Conservation (phyloP, 2,888 invertebrate species). For the Agrenia bidenticulata region DNA sequence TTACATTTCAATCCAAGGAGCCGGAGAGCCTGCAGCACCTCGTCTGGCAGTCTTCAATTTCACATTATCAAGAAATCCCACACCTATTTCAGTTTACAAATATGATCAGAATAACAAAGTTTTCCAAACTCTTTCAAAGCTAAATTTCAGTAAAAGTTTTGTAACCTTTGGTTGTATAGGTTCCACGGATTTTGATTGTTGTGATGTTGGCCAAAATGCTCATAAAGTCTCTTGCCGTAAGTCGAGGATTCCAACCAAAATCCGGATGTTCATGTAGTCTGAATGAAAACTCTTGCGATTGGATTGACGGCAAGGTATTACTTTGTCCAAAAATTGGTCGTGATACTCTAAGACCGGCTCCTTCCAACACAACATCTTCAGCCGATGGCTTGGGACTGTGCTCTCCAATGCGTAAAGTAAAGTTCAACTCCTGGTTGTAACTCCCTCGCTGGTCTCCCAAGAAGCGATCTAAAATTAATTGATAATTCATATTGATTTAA, state of each 20-base stretch:
- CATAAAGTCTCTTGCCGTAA: conserved; percentile 85
- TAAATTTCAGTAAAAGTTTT: not conserved
- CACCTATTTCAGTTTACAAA: conserved; percentile 57
- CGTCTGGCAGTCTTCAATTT: conserved; percentile 83
- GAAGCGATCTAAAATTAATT: conserved; percentile 68
- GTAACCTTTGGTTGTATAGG: conserved; percentile 75
- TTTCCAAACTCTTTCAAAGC: not conserved
- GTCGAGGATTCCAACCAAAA: conserved; percentile 91
- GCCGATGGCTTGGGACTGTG: conserved; percentile 76
- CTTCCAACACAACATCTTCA: conserved; percentile 87
- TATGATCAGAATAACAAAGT: too few species aligned
- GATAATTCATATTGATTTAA: not conserved
- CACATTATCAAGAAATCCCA: conserved; percentile 87
- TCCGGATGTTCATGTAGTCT: conserved; percentile 86
- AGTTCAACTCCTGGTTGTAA: conserved; percentile 89
- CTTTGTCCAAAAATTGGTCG: conserved; percentile 90
- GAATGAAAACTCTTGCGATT: conserved; percentile 78
- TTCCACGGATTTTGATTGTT: conserved; percentile 88
- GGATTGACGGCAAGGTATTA: conserved; percentile 74
- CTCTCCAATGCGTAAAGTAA: conserved; percentile 84
- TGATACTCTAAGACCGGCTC: conserved; percentile 76
- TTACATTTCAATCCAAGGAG: conserved; percentile 91
- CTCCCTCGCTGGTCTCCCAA: conserved; percentile 87
- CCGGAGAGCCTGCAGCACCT: conserved; percentile 74
- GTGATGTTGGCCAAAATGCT: conserved; percentile 90